phyloP scores from a whole-genome alignment of 2,888 invertebrate genomes.

The Dynastes tityus region DNA sequence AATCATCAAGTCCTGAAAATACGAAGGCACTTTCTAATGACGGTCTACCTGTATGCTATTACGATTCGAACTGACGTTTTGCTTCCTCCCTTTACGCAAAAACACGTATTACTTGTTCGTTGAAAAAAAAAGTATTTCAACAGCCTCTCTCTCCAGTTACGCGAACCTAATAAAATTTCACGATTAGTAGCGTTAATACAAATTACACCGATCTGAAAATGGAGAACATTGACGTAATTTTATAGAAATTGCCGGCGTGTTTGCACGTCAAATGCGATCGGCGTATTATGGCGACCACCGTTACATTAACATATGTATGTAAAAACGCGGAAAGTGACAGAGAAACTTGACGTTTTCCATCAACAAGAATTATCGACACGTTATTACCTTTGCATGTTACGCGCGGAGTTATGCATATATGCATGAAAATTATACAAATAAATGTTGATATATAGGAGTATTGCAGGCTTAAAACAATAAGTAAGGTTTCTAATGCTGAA shows the following conservation, averaged over 20 bases:
- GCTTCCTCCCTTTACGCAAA: no score
- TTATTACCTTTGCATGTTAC: not conserved
- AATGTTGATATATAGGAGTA: no score
- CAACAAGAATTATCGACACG: conserved; percentile 11
- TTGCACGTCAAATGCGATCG: conserved; percentile 17
- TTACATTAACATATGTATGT: conserved; percentile 23
- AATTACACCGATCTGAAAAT: conserved; percentile 29
- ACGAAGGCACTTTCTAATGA: no score
- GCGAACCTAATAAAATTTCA: conserved; percentile 34
- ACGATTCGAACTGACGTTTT: no score
- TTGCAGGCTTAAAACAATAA: no score
- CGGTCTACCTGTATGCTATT: no score
- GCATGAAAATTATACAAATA: no score
- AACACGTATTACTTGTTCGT: no score
- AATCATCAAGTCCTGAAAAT: no score
- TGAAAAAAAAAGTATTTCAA: no score
- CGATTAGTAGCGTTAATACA: conserved; percentile 45
- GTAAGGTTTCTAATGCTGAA: no score
- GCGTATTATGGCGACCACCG: not conserved
- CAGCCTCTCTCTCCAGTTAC: not conserved
- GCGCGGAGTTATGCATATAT: no score
- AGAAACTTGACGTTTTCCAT: conserved; percentile 21
- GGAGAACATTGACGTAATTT: conserved; percentile 17
- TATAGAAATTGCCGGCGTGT: conserved; percentile 21
- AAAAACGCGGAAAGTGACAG: not conserved